A percentile compares a stretch with the other conserved stretches of the same genome.
Conservation (phyloP, 2,797 vertebrate species). For the Neomorphus geoffroyi region DNA sequence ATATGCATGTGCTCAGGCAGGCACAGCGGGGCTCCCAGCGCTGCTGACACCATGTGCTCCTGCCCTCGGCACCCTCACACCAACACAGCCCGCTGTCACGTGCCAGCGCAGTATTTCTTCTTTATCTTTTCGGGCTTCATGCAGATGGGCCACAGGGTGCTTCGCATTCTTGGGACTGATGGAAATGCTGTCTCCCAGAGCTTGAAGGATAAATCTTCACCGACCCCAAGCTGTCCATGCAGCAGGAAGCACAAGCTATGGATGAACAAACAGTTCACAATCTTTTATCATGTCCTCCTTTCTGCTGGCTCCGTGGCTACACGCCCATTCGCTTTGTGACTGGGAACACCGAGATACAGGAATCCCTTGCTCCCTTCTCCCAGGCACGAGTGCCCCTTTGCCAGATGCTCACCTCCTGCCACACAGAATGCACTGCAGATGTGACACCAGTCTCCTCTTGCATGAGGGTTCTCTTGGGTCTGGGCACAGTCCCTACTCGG, state of each 20-base stretch:
- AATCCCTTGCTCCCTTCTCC: neutral
- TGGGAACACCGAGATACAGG: neutral
- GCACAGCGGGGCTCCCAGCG: neutral
- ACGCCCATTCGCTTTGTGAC: neutral
- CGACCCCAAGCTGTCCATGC: accelerated
- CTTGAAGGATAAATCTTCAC: neutral
- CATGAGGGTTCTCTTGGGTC: neutral
- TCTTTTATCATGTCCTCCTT: neutral
- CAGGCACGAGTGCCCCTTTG: neutral
- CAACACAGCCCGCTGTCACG: accelerated
- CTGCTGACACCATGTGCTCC: accelerated
- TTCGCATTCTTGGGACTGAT: neutral
- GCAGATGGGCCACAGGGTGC: neutral
- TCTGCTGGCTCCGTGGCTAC: neutral
- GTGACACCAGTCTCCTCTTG: accelerated
- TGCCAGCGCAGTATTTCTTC: accelerated
- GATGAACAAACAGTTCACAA: neutral
- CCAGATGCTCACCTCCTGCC: neutral
- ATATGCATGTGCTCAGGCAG: accelerated
- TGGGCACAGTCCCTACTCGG: accelerated
- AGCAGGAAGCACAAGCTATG: neutral
- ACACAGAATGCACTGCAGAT: neutral
- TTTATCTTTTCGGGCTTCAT: neutral
- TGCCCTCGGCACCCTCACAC: neutral
- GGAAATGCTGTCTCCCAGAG: neutral